Evolutionary conservation across 2,797 vertebrate genomes (phyloP), one percentile per base, ranked within the genome.

Genomic region (Crotalus adamanteus): DNA sequence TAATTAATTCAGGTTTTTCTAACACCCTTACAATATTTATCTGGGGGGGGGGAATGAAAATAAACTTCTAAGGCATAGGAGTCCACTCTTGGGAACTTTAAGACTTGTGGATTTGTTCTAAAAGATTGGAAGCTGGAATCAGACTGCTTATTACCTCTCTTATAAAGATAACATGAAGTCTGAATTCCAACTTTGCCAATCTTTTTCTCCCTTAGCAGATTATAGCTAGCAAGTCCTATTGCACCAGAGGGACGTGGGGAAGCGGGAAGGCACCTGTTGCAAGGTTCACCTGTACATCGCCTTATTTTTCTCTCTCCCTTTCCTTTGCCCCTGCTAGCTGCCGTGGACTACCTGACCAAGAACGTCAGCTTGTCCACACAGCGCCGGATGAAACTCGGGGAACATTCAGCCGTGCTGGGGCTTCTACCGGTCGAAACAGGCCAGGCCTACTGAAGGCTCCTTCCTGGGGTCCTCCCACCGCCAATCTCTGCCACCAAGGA

Each of bases 321-420:
- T 42, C 12, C 11, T 31, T 47, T 13, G 1, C 47, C 88, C 3
- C 42, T 25, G 3, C 18, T 95, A 98, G 98, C 97, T 1, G 98
- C 99, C 8, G 99, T 99, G 89, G 99, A 99, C 97, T 99, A 99
- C 96, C 96, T 99, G 98, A 98, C 99, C 85, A 99, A 99, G 97
- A 99, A 99, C 20, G 99, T 99, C 95, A 99, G 99, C 97, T 97
- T 98, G 92, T 98, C 97, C 93, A 98, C 98, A 61, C 99, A 99
- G 97, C 98, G 99, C 89, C 97, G 99, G 97, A 98, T 99, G 99
- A 99, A 99, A 97, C 98, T 99, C 0, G 98, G 98, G 4, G 99
- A 99, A 94, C 99, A 98, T 96, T 99, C 99, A 0, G 98, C 99
- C 0, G 99, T 99, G 73, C 98, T 99, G 97, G 99, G 99, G 92